These are phyloP conservation scores for Mugil cephalus DNA, from an alignment of 2,113 vertebrate species.

Conservation along the genomic window DNA sequence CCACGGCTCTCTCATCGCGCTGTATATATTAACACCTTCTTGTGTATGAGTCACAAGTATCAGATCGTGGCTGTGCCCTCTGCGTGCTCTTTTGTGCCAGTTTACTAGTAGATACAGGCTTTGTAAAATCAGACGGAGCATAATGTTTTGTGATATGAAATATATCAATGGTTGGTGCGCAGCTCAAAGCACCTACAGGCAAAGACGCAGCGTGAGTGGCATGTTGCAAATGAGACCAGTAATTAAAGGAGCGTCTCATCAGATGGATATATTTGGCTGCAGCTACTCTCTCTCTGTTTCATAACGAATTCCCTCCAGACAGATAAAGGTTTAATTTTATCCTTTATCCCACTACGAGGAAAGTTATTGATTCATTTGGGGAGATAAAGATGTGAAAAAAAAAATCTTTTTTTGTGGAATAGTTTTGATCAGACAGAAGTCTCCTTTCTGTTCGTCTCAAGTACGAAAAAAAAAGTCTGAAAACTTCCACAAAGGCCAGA, in stretches of 20 bases:
- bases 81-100: neutral
- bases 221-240: conserved; percentile 25
- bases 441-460: conserved; percentile 30
- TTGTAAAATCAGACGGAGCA: neutral
- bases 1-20: conserved; percentile 19
- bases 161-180: neutral
- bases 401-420: conserved; percentile 11
- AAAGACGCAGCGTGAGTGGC: conserved; percentile 30
- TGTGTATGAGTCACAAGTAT: conserved; percentile 8
- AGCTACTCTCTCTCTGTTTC: conserved; percentile 40
- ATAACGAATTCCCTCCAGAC: conserved; percentile 51
- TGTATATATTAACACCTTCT: neutral
- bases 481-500: conserved; percentile 49
- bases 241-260: conserved; percentile 47
- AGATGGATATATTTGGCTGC: conserved; percentile 39
- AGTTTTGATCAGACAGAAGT: conserved; percentile 29
- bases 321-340: conserved; percentile 48
- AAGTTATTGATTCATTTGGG: conserved; percentile 17
- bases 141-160: conserved; percentile 8
- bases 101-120: neutral
- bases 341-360: conserved; percentile 18
- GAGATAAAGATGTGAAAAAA: too few relatives aligned
- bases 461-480: conserved; percentile 23
- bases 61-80: neutral
- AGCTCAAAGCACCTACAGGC: conserved; percentile 20